phyloP scores from a whole-genome alignment of 2,797 vertebrate species.

The Micromesistius poutassou region DNA sequence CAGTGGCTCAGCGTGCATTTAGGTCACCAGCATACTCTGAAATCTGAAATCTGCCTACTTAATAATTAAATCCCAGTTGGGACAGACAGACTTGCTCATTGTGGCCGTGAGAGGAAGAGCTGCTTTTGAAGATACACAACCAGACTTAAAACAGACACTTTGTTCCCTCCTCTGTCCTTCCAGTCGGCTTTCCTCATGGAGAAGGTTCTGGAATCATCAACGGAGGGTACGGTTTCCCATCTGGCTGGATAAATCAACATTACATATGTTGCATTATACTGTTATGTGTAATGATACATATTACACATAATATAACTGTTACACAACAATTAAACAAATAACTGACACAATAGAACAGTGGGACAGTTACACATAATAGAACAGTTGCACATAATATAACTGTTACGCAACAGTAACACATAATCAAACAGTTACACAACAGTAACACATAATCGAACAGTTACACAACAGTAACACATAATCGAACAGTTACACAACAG shows the following conservation, averaged over 20 bases:
- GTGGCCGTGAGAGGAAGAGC: slow-evolving; percentile 17
- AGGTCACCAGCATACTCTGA: slow-evolving; percentile 39
- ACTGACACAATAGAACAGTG: too few relatives aligned
- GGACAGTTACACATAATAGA: too few relatives aligned
- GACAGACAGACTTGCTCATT: slow-evolving; percentile 21
- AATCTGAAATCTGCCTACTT: slow-evolving; percentile 32
- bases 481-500: too few relatives aligned
- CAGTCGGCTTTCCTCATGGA: slow-evolving; percentile 83
- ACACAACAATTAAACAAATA: too few relatives aligned
- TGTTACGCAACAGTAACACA: too few relatives aligned
- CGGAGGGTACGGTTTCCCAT: slow-evolving; percentile 76
- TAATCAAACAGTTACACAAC: too few relatives aligned
- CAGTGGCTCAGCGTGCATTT: slow-evolving; percentile 20
- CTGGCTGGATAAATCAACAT: slow-evolving; percentile 4
- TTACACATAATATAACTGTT: too few relatives aligned
- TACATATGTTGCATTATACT: too few relatives aligned
- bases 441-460: too few relatives aligned
- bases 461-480: too few relatives aligned
- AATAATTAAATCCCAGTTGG: slow-evolving; percentile 17
- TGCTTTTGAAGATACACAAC: slow-evolving; percentile 14
- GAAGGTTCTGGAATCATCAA: slow-evolving; percentile 78
- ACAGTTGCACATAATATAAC: too few relatives aligned
- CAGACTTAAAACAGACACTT: slow-evolving; percentile 15
- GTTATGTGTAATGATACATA: too few relatives aligned
- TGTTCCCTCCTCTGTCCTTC: slow-evolving; percentile 39